Evolutionary conservation across 2,797 vertebrate species (phyloP), one percentile per base, ranked within the genome.

Genomic region (Acridotheres tristis): DNA sequence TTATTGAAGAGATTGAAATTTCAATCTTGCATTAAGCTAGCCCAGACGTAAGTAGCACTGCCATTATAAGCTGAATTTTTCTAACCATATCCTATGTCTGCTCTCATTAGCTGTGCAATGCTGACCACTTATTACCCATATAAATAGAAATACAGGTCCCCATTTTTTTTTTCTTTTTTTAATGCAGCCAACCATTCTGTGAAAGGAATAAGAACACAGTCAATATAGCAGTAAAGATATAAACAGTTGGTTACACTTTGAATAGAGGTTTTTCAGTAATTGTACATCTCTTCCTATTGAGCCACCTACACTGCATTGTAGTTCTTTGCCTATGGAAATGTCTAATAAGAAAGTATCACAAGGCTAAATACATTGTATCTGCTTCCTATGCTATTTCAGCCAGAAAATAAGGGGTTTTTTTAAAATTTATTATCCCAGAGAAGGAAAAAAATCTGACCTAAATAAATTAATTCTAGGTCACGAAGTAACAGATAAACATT

Each of bases 371-470:
- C 15, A 38, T 65, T 68, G 22, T 47, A 51, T 11, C 27, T 51
- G 50, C 50, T 2, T 45, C 7, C 50, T 69, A 25, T 14, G 4
- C 15, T 68, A 26, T 79, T 74, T 43, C 29, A 69, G 36, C 29
- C 1, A 62, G 29, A 68, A 62, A 53, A 50, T 0, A 5, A 13
- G 0, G 3, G 0, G 3, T 6, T 27, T 29, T 29, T 27, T 13
- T 2, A 19, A 40, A 45, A 45, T 50, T 8, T 15, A 21, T 40
- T 5, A 34, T 76, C 74, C 21, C 13, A 50, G 9, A 71, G 22
- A 45, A 88, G 15, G 10, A 53, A 51, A 84, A 93, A 62, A 14
- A 5, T 15, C 16, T 29, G 54, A 51, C 10, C 7, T 13, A 89
- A 90, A 62, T 32, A 66, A 68, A 53, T 2, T 3, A 53, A 47